These are phyloP conservation scores for Protula sp. DNA, from an alignment of 2,888 invertebrate genomes.

Conservation along the genomic window DNA sequence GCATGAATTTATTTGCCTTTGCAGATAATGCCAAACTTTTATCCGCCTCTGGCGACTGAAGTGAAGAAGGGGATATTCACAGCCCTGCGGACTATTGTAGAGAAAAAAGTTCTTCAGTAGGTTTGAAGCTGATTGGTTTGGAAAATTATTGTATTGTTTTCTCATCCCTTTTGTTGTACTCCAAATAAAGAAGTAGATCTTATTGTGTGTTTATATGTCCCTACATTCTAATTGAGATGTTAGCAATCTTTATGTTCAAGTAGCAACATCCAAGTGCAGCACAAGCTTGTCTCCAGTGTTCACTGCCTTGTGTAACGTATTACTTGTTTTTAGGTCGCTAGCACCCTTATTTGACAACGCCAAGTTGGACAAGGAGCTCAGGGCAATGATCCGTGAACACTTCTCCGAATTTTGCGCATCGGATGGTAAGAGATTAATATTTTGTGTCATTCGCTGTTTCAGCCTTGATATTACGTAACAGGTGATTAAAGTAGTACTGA, in stretches of 20 bases:
- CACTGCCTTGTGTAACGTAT: no score
- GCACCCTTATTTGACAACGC: conserved; percentile 82
- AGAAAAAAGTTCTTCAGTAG: conserved; percentile 79
- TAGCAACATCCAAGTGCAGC: no score
- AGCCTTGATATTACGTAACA: no score
- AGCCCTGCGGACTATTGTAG: conserved; percentile 77
- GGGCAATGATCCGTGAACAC: conserved; percentile 78
- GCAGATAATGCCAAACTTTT: conserved; percentile 81
- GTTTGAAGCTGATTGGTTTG: conserved; percentile 27
- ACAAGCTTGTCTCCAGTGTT: no score
- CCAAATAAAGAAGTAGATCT: no score
- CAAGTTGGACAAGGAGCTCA: conserved; percentile 76
- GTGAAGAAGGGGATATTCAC: conserved; percentile 66
- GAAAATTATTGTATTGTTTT: neutral
- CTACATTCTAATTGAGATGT: no score
- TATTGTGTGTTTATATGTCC: no score
- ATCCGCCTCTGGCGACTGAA: conserved; percentile 72
- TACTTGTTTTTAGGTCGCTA: conserved; percentile 60
- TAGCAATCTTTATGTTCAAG: no score
- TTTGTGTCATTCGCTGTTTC: no score
- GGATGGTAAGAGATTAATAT: neutral
- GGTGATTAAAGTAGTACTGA: no score
- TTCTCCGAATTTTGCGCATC: conserved; percentile 80
- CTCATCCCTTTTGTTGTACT: no score
- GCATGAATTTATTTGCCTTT: no score